Base-by-base conservation (phyloP, 2,888 invertebrate genomes). In the Dolomedes plantarius region DNA sequence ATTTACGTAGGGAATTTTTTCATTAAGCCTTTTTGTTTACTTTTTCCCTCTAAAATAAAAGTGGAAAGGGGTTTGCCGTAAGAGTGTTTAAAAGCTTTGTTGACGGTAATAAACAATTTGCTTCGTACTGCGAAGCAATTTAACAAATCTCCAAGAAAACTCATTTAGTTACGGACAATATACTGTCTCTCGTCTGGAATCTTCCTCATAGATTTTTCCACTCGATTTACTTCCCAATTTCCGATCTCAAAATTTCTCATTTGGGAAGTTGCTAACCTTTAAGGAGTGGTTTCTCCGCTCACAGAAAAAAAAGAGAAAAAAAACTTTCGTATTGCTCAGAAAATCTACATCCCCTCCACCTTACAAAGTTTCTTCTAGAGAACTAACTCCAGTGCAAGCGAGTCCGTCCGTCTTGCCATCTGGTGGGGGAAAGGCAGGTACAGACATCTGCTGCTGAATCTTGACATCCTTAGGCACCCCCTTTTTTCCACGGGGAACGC, bases 341-440 rank as follows among this genome's bases (percentile, higher is more conserved):
- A 62, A 62, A 62, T 62, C 9, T 11, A 27, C 23, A 62, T 62
- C 27, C 9, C 27, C 27, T 65, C 31, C 31, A 31, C 31, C 31
- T 56, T 56, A 56, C 56, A 56, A 56, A 23, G 3, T 56, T 56
- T 56, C 46, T 16, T 23, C 1, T 6, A 56, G 19, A 56, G 23
- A 23, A 7, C 16, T 19, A 23, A 32, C 77, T 78, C 19, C 62
- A 75, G 82, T 82, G 75, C 82, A 75, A 56, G 56, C 6, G 16
- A 46, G 79, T 79, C 79, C 72, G 78, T 79, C 71, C 39, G 41
- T n/a, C 71, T 56, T 69, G 75, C 56, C 82, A 80, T 82, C 75
- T 82, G 82, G 68, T 27, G 71, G 50, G 82, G 74, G 64, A 75
- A 82, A 76, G 67, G 67, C 75, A 76, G 82, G 75, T 76, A 75